Evolutionary conservation across 2,888 invertebrate genomes (phyloP).

Genomic region (Caenorhabditis sp.): DNA sequence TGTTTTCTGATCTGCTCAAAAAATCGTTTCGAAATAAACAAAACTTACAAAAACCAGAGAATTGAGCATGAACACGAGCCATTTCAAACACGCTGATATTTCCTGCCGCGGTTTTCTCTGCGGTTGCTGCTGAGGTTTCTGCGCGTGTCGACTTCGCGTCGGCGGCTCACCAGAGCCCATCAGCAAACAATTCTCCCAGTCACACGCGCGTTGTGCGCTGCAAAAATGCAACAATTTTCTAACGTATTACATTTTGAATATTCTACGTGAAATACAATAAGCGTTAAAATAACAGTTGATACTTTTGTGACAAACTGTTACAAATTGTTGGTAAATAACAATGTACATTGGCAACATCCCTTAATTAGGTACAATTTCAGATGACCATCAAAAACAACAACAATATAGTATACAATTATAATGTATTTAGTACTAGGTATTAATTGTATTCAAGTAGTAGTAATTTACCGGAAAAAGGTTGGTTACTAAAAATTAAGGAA

Average conservation of each 20-base stretch:
- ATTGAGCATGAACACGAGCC: constrained; percentile 68
- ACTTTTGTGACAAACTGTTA: too few relatives aligned
- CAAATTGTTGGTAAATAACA: too few relatives aligned
- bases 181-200: constrained; percentile 54
- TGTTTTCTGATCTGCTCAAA: neutral
- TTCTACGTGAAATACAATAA: too few relatives aligned
- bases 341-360: neutral
- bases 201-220: constrained; percentile 48
- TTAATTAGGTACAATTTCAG: neutral
- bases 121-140: constrained; percentile 21
- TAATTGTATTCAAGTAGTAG: neutral
- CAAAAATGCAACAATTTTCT: constrained; percentile 9
- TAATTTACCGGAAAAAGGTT: neutral
- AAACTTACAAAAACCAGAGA: constrained; percentile 67
- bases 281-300: too few relatives aligned
- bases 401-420: neutral
- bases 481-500: neutral
- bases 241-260: neutral
- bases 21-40: constrained; percentile 9
- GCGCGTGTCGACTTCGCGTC: constrained; percentile 25
- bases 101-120: constrained; percentile 70
- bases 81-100: constrained; percentile 70
- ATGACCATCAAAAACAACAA: neutral
- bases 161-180: constrained; percentile 49
- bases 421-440: neutral